Conservation (phyloP, 1,140 invertebrate species). For the Thalassaphorura encarpata region DNA sequence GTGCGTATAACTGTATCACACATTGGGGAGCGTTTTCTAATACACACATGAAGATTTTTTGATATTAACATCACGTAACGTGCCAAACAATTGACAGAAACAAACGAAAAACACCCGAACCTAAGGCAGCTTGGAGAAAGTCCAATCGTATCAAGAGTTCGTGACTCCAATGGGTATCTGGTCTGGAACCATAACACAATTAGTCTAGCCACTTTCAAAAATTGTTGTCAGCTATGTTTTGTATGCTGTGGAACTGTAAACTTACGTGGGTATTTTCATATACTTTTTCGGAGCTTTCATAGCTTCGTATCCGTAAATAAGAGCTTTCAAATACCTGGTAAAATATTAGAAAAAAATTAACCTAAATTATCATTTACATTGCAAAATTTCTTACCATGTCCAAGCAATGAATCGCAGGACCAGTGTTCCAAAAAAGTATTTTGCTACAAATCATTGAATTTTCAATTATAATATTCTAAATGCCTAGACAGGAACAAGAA, state of each 20-base stretch:
- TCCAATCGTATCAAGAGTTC: slow-evolving; percentile 22
- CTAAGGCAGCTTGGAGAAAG: slow-evolving; percentile 26
- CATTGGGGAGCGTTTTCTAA: slow-evolving; percentile 31
- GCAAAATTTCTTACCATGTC: slow-evolving; percentile 9
- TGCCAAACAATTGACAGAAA: too few species aligned
- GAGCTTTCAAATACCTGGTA: slow-evolving; percentile 24
- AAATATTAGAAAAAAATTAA: neutral
- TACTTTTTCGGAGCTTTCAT: slow-evolving; percentile 17
- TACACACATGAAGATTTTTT: too few species aligned
- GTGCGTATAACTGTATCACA: slow-evolving; percentile 20
- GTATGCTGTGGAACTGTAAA: too few species aligned
- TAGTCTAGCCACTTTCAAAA: too few species aligned
- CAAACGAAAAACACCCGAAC: too few species aligned
- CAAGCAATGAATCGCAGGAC: slow-evolving; percentile 24
- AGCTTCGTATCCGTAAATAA: slow-evolving; percentile 23
- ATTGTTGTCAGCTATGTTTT: too few species aligned
- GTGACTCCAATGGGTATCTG: slow-evolving; percentile 26
- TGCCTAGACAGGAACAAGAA: too few species aligned
- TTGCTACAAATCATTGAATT: too few species aligned
- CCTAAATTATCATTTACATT: neutral
- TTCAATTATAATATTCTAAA: too few species aligned
- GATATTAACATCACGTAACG: too few species aligned
- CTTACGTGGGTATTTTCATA: slow-evolving; percentile 24
- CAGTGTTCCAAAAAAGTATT: slow-evolving; percentile 27
- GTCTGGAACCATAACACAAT: slow-evolving; percentile 8